Evolutionary conservation across 1,140 invertebrate genomes (phyloP), one percentile per base, ranked within the genome.

Genomic region (Hestina assimilis): DNA sequence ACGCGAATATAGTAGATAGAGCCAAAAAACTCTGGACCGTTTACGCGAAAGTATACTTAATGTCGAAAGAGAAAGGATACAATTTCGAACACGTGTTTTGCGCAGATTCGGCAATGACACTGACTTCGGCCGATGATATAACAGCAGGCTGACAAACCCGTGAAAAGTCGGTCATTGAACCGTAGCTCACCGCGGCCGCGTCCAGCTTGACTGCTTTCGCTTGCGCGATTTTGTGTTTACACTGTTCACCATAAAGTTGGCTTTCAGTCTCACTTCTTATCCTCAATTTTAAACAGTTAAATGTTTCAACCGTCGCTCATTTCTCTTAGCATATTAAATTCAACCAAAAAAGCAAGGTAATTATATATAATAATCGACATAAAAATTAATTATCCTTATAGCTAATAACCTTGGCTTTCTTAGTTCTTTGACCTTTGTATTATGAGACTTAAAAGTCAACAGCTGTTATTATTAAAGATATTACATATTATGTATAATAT

Each of bases 111-210:
- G 87, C 89, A 89, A 87, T 89, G 88, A 89, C 88, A 89, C 84
- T 88, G 84, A 89, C 80, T 83, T 73, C 77, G 72, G 74, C 66
- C 84, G 87, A 80, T 89, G 89, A 89, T 89, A 89, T 89, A 89
- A 89, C 86, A 84, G 78, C 78, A 81, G 83, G 85, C 83, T 87
- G 87, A 88, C 89, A 89, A 89, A 89, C 87, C 79, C 84, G 81
- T 83, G 84, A 87, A 89, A 89, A 89, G 69, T 89, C 89, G 87
- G 89, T 87, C 87, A 83, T 89, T 88, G 85, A 89, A 83, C 89
- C 78, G 74, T 72, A 71, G 75, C 70, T 72, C 65, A 11, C 33
- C 8, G 74, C 54, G 51, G 70, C 69, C 66, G 59, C 63, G 63
- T 17, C 46, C 50, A 24, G 46, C 19, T 47, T 29, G 8, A 47